Percentiles rank a stretch among this genome's conserved stretches.
These are phyloP conservation scores for Leiothrix lutea DNA, from an alignment of 2,113 vertebrate genomes.

Conservation along the genomic window DNA sequence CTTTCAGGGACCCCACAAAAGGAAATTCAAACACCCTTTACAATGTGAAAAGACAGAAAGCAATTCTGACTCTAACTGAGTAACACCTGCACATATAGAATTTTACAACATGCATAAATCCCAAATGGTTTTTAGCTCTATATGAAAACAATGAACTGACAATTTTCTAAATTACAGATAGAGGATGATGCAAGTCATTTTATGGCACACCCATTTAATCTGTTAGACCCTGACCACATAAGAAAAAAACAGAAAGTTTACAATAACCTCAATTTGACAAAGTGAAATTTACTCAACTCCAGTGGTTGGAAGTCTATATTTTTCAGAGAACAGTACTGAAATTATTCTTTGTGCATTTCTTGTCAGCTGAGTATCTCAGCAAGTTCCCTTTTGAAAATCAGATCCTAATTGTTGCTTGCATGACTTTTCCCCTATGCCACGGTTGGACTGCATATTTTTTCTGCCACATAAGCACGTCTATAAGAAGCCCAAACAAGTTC, in stretches of 20 bases:
- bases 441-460: conserved; percentile 54
- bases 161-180: not conserved
- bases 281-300: not conserved
- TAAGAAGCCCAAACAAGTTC: conserved; percentile 80
- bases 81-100: not conserved
- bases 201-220: not conserved
- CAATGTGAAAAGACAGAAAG: not conserved
- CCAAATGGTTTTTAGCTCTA: not conserved
- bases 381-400: conserved; percentile 9
- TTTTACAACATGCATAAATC: not conserved
- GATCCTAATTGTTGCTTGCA: not conserved
- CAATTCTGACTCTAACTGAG: not conserved
- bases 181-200: not conserved
- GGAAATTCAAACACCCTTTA: not conserved
- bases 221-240: not conserved
- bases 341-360: not conserved
- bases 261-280: not conserved
- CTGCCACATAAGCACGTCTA: conserved; percentile 70
- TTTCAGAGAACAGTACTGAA: not conserved
- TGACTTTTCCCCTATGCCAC: conserved; percentile 40
- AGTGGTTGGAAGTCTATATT: not conserved
- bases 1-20: not conserved
- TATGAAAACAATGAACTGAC: not conserved
- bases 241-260: not conserved
- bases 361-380: not conserved